Conservation (phyloP, 1,140 invertebrate genomes). For the Meloidogyne floridensis region DNA sequence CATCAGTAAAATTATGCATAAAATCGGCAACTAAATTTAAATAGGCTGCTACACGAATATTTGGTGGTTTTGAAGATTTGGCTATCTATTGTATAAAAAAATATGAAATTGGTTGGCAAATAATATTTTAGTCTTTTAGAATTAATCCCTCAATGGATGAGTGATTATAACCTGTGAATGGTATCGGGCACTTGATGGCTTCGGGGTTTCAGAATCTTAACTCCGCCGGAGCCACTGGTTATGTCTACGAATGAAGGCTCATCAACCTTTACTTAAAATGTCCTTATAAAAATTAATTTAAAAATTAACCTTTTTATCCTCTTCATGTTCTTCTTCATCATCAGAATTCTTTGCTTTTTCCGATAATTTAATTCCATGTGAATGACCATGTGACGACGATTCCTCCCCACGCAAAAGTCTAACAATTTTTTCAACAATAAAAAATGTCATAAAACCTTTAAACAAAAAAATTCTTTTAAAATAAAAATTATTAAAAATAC, state of each 20-base stretch:
- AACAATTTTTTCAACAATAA: conserved; percentile 58
- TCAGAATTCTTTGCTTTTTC: conserved; percentile 48
- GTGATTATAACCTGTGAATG: too few species aligned
- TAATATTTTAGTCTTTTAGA: too few species aligned
- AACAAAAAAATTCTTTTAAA: conserved; percentile 25
- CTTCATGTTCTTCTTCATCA: conserved; percentile 22
- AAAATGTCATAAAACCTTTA: conserved; percentile 52
- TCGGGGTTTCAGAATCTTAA: too few species aligned
- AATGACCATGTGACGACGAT: conserved; percentile 36
- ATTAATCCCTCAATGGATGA: too few species aligned
- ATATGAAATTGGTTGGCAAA: too few species aligned
- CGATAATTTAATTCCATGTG: conserved; percentile 14
- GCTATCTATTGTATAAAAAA: background rate
- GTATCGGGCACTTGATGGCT: too few species aligned
- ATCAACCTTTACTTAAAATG: too few species aligned
- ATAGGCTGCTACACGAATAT: conserved; percentile 80
- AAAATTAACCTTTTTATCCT: background rate
- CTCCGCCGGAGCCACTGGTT: too few species aligned
- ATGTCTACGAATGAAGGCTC: too few species aligned
- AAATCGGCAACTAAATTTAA: conserved; percentile 91
- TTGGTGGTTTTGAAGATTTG: background rate
- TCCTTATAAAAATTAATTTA: background rate
- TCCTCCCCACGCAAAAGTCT: conserved; percentile 54
- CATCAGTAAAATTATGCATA: conserved; percentile 94
- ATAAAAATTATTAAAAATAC: background rate